Evolutionary conservation across 2,888 invertebrate species (phyloP).

Genomic region (Dendrolimus pini): DNA sequence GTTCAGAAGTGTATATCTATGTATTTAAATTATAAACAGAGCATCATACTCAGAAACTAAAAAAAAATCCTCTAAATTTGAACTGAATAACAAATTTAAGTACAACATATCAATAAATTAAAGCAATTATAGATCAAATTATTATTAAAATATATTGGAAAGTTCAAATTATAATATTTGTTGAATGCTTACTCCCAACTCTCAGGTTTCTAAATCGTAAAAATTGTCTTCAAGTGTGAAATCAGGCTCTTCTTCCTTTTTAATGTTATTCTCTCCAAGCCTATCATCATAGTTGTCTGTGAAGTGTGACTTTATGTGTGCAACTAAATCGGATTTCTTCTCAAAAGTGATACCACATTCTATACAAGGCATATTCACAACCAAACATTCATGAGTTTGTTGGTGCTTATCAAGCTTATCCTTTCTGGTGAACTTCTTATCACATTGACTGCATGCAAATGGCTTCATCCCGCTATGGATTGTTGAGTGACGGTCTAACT

Average conservation of each 20-base stretch:
- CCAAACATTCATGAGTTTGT: conserved; percentile 78
- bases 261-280: conserved; percentile 45
- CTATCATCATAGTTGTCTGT: conserved; percentile 66
- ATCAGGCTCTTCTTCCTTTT: conserved; percentile 55
- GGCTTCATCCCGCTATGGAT: conserved; percentile 82
- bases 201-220: conserved; percentile 62
- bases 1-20: no score
- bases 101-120: not conserved
- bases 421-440: conserved; percentile 80
- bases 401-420: conserved; percentile 83
- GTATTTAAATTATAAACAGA: no score
- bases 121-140: no score
- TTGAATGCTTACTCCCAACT: conserved; percentile 7
- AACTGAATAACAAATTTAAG: not conserved
- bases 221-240: conserved; percentile 55
- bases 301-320: conserved; percentile 78
- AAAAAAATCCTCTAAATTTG: no score
- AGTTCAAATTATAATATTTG: not conserved
- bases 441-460: conserved; percentile 81
- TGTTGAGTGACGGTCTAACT: conserved; percentile 81
- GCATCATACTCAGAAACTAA: no score
- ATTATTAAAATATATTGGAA: not conserved
- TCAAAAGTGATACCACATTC: conserved; percentile 79
- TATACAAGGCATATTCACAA: conserved; percentile 78
- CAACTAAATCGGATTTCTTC: conserved; percentile 74